These are phyloP conservation scores for Scaptomyza montana DNA, from an alignment of 1,140 invertebrate species.

Conservation along the genomic window DNA sequence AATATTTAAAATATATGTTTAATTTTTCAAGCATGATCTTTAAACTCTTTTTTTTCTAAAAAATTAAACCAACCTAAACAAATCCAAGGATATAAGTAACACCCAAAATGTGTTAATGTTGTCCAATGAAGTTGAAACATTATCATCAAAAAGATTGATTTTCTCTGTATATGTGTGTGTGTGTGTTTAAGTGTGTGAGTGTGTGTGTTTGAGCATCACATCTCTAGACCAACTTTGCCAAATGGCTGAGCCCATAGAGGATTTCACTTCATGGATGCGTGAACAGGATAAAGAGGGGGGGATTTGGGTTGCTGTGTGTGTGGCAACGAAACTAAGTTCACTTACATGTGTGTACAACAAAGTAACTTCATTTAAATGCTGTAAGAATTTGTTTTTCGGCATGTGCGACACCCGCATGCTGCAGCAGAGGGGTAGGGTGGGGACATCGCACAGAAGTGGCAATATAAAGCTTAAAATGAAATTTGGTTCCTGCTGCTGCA, in stretches of 20 bases:
- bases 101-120: background rate
- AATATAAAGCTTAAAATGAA: conserved; percentile 54
- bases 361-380: conserved; percentile 76
- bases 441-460: conserved; percentile 12
- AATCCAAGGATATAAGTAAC: conserved; percentile 1
- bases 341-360: conserved; percentile 54
- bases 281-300: conserved; percentile 2
- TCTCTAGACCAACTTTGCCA: conserved; percentile 14
- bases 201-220: background rate
- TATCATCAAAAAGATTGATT: conserved; percentile 17
- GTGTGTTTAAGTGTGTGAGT: background rate
- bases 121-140: conserved; percentile 25
- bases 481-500: conserved; percentile 27
- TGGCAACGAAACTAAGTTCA: conserved; percentile 30
- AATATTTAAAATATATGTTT: too few species aligned
- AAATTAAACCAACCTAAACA: background rate
- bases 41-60: too few species aligned
- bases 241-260: conserved; percentile 11
- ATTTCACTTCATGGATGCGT: conserved; percentile 5
- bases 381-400: conserved; percentile 75
- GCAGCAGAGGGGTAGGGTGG: background rate
- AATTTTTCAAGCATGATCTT: too few species aligned
- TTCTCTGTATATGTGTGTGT: background rate
- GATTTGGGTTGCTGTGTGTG: background rate
- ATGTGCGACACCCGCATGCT: conserved; percentile 58